Evolutionary conservation across 37 sponge, comb jelly and placozoan species (phyloP).

Genomic region (Trichoplax adhaerens): DNA sequence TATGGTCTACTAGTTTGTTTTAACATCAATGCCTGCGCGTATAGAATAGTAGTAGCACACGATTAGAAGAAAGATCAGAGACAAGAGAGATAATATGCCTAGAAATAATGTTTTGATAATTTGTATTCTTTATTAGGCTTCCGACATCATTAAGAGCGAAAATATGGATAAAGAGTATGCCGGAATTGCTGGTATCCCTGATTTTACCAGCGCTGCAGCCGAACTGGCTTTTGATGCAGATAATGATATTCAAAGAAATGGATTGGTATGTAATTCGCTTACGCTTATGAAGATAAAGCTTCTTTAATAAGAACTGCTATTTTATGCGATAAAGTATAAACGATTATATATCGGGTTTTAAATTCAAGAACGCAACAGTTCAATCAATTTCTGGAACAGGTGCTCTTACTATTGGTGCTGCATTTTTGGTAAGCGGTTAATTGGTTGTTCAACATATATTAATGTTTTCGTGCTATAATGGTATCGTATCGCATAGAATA

Average conservation of each 20-base stretch:
- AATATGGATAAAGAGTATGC: constrained; percentile 89
- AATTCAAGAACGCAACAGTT: constrained; percentile 36
- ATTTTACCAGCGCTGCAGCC: constrained; percentile 43
- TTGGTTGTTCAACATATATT: constrained; percentile 6
- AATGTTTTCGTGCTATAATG: not conserved
- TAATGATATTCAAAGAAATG: not conserved
- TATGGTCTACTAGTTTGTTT: too few relatives aligned
- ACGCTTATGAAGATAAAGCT: not conserved
- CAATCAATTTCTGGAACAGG: constrained; percentile 88
- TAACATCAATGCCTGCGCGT: too few relatives aligned
- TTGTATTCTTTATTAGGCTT: too few relatives aligned
- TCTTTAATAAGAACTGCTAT: not conserved
- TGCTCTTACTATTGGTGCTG: constrained; percentile 55
- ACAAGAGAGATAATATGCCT: too few relatives aligned
- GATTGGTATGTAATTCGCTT: not conserved
- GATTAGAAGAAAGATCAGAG: too few relatives aligned
- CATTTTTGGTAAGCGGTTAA: constrained; percentile 42
- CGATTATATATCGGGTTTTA: constrained; percentile 9
- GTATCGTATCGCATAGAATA: not conserved
- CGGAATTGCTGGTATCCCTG: constrained; percentile 59
- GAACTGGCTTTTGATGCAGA: constrained; percentile 51
- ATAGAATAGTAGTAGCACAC: too few relatives aligned
- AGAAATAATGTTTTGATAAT: too few relatives aligned
- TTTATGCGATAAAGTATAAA: constrained; percentile 25
- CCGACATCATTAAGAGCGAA: not conserved